Base-by-base conservation (phyloP, 2,113 vertebrate species). In the Zootoca vivipara region DNA sequence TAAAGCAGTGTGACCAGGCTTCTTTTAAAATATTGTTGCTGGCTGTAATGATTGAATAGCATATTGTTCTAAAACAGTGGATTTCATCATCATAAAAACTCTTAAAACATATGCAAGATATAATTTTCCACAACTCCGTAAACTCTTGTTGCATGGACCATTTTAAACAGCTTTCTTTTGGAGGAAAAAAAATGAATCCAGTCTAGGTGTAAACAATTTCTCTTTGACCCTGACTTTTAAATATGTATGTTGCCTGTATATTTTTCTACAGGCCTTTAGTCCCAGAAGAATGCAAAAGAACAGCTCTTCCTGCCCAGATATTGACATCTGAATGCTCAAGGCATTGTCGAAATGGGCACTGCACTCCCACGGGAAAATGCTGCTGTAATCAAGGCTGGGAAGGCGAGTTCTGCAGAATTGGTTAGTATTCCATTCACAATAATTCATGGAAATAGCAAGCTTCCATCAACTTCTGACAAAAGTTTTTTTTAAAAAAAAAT, bases 311-410 rank as follows among this genome's bases (percentile, higher is more conserved):
- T 78, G 98, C 98, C 7, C 98, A 99, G 97, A 97, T 97, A 46
- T 94, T 99, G 94, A 97, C 97, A 85, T 98, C 98, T 0, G 98
- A 98, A 85, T 99, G 98, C 93, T 98, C 98, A 90, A 95, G 98
- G 89, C 97, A 98, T 83, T 99, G 99, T 96, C 98, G 98, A 92
- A 99, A 99, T 0, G 99, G 99, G 87, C 98, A 98, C 96, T 99
- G 98, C 92, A 98, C 98, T 81, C 99, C 99, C 4, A 98, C 97
- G 0, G 98, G 99, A 90, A 97, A 96, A 91, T 99, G 99, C 93
- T 99, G 99, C 97, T 99, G 99, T 95, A 98, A 95, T 91, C 97
- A 96, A 10, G 98, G 99, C 94, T 99, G 99, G 99, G 98, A 99
- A 94, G 99, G 98, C 69, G 98, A 98, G 81, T 98, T 99, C 96